Percentiles rank a stretch among this genome's conserved stretches.
Evolutionary conservation across 1,140 invertebrate species (phyloP).

Genomic region (Zaprionus taronus): DNA sequence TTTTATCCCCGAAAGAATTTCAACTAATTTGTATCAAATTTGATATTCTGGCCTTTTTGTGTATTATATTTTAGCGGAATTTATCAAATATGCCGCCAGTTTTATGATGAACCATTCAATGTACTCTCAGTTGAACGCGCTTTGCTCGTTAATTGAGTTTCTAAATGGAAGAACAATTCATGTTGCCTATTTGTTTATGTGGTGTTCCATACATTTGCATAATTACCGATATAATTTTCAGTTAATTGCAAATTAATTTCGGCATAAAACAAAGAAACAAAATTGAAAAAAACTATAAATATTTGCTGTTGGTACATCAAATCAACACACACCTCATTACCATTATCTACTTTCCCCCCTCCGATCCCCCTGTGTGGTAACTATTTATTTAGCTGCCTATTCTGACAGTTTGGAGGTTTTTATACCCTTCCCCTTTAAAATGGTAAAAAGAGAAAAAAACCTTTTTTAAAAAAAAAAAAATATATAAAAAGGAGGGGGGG

Average conservation of each 20-base stretch:
- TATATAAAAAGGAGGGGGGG: too few species aligned
- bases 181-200: conserved; percentile 71
- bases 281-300: conserved; percentile 32
- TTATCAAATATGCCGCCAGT: too few species aligned
- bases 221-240: conserved; percentile 77
- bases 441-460: too few species aligned
- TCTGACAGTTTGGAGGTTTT: not conserved
- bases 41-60: not conserved
- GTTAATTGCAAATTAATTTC: conserved; percentile 79
- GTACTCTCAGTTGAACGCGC: not conserved
- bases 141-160: conserved; percentile 42
- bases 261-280: conserved; percentile 3
- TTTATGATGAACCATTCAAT: too few species aligned
- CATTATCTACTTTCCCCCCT: conserved; percentile 10
- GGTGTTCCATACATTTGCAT: conserved; percentile 72
- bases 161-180: conserved; percentile 46
- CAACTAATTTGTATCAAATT: not conserved
- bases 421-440: too few species aligned
- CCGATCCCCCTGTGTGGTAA: not conserved
- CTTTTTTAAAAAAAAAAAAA: too few species aligned
- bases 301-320: conserved; percentile 42
- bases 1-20: not conserved
- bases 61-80: too few species aligned
- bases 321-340: conserved; percentile 52
- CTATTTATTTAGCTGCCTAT: conserved; percentile 29